Conservation (phyloP, 2,797 vertebrate genomes). For the Falco berigora region DNA sequence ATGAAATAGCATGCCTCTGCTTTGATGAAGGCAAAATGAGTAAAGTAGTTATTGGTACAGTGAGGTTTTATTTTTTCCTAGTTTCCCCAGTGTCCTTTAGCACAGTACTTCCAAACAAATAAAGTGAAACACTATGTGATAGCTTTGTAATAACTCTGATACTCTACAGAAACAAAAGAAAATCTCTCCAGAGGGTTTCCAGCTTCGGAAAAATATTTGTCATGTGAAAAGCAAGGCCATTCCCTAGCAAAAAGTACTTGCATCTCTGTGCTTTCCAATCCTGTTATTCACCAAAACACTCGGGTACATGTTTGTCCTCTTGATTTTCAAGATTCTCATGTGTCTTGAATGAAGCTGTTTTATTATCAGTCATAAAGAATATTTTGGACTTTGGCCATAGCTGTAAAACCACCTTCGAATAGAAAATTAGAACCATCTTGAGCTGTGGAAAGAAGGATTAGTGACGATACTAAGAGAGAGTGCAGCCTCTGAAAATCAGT, state of each 20-base stretch:
- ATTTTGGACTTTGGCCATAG: background rate
- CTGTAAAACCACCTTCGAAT: background rate
- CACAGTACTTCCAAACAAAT: background rate
- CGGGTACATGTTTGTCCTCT: background rate
- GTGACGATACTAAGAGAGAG: background rate
- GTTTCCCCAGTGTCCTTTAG: background rate
- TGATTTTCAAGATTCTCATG: background rate
- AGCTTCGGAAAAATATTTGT: background rate
- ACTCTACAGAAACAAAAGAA: background rate
- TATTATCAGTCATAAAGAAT: background rate
- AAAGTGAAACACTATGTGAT: background rate
- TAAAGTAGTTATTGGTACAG: background rate
- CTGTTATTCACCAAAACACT: background rate
- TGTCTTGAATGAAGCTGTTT: background rate
- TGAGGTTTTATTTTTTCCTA: background rate
- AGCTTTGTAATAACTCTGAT: background rate
- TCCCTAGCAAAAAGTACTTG: background rate
- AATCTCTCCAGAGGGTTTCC: background rate
- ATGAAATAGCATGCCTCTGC: background rate
- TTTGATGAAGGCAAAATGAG: background rate
- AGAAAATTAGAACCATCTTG: background rate
- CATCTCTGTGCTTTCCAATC: background rate
- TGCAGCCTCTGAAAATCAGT: background rate
- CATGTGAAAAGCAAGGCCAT: background rate
- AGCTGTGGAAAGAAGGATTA: background rate